These are phyloP conservation scores for Pseudeuparius sepicola DNA, from an alignment of 2,888 invertebrate genomes.

Conservation along the genomic window DNA sequence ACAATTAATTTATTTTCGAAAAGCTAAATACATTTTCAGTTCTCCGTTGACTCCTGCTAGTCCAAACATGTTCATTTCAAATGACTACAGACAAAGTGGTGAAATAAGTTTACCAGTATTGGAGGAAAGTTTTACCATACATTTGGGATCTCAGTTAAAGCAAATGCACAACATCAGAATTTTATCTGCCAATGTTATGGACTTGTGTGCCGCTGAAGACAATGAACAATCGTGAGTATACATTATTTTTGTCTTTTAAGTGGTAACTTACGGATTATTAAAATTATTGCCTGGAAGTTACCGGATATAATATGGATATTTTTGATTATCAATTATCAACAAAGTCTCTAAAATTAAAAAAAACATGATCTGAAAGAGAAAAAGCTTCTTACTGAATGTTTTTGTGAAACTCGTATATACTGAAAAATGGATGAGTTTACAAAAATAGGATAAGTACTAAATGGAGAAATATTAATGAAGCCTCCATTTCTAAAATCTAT, in stretches of 20 bases:
- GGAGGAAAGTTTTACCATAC: slow-evolving; percentile 97
- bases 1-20: neutral
- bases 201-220: slow-evolving; percentile 54
- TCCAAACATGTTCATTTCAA: slow-evolving; percentile 21
- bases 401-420: no score
- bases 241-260: slow-evolving; percentile 28
- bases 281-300: no score
- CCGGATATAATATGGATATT: no score
- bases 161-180: slow-evolving; percentile 97
- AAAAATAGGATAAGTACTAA: no score
- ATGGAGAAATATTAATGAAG: no score
- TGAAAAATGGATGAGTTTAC: no score
- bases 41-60: slow-evolving; percentile 40
- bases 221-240: slow-evolving; percentile 29
- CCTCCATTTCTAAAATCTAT: no score
- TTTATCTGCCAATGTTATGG: slow-evolving; percentile 72
- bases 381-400: no score
- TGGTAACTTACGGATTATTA: slow-evolving; percentile 54
- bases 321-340: no score
- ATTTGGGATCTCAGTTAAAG: slow-evolving; percentile 94
- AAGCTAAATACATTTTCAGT: slow-evolving; percentile 25
- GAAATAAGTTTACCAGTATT: slow-evolving; percentile 36
- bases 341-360: no score
- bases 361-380: no score
- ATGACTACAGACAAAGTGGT: slow-evolving; percentile 17